Percentiles rank a stretch among this genome's conserved stretches.
Evolutionary conservation across 1,140 invertebrate species (phyloP).

Genomic region (Patella vulgata): DNA sequence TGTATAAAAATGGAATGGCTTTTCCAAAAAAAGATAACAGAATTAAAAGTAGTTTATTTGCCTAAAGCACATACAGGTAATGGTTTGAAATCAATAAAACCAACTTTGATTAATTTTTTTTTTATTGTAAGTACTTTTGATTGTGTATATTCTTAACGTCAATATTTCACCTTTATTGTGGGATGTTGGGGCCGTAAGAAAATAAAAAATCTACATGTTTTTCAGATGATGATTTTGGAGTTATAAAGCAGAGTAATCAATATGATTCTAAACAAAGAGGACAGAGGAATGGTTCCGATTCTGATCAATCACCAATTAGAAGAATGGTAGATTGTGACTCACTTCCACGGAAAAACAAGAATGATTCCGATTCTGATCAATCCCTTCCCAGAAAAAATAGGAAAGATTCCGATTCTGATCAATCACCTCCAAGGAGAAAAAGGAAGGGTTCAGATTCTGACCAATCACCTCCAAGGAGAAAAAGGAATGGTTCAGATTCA

Average conservation of each 20-base stretch:
- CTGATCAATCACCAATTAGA: conserved; percentile 50
- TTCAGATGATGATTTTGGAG: conserved; percentile 19
- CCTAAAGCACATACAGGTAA: too few species aligned
- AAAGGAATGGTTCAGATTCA: conserved; percentile 31
- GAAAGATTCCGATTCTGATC: conserved; percentile 53
- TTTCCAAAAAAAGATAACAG: too few species aligned
- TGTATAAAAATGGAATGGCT: too few species aligned
- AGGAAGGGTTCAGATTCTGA: conserved; percentile 49
- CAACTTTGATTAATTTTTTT: too few species aligned
- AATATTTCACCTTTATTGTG: too few species aligned
- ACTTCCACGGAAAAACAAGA: conserved; percentile 37
- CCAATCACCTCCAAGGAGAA: conserved; percentile 45
- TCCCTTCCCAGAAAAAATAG: conserved; percentile 34
- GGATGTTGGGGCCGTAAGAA: too few species aligned
- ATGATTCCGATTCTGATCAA: conserved; percentile 44
- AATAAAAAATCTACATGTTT: too few species aligned
- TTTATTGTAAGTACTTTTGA: too few species aligned
- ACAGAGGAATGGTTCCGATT: conserved; percentile 50
- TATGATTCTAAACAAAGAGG: conserved; percentile 36
- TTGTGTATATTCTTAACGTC: too few species aligned
- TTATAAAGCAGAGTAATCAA: conserved; percentile 13
- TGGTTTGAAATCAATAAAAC: too few species aligned
- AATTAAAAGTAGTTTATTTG: too few species aligned
- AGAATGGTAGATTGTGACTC: conserved; percentile 33
- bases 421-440: conserved; percentile 49